Evolutionary conservation across 1,140 invertebrate genomes (phyloP).

Genomic region (Lordiphosa mommai): DNA sequence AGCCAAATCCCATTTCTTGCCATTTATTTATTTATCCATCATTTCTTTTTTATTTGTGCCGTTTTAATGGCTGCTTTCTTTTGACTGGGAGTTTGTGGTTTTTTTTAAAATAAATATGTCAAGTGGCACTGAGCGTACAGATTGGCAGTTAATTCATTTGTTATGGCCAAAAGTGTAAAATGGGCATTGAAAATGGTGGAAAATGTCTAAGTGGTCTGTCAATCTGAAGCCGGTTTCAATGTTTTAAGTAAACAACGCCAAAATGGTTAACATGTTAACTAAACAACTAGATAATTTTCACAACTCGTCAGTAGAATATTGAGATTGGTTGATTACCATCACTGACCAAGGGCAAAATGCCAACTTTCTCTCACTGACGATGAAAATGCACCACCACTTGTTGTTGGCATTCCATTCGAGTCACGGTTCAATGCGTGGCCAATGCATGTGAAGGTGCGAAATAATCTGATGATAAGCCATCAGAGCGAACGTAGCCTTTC

Average conservation of each 20-base stretch:
- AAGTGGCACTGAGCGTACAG: constrained; percentile 32
- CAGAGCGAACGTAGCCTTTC: constrained; percentile 47
- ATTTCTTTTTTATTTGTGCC: constrained; percentile 27
- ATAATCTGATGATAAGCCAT: constrained; percentile 50
- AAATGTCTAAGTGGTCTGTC: constrained; percentile 30
- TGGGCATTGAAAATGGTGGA: constrained; percentile 53
- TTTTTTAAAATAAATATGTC: constrained; percentile 49
- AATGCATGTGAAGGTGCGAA: constrained; percentile 30
- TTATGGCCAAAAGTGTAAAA: constrained; percentile 42
- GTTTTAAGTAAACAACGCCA: constrained; percentile 54
- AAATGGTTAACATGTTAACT: constrained; percentile 28
- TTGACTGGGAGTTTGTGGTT: constrained; percentile 14
- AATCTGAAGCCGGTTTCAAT: constrained; percentile 53
- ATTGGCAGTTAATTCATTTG: constrained; percentile 54
- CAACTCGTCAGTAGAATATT: constrained; percentile 21
- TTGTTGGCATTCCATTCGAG: constrained; percentile 18
- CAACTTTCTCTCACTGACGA: constrained; percentile 39
- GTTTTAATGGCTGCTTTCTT: constrained; percentile 73
- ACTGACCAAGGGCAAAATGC: constrained; percentile 16
- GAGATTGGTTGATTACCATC: constrained; percentile 23
- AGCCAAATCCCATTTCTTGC: constrained; percentile 63
- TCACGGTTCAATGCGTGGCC: constrained; percentile 26
- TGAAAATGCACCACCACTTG: constrained; percentile 20
- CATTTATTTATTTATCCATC: constrained; percentile 44
- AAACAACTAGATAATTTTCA: constrained; percentile 12